A percentile compares a stretch with the other conserved stretches of the same genome.
These are phyloP conservation scores for Gryllus longicercus DNA, from an alignment of 2,888 invertebrate species.

Conservation along the genomic window DNA sequence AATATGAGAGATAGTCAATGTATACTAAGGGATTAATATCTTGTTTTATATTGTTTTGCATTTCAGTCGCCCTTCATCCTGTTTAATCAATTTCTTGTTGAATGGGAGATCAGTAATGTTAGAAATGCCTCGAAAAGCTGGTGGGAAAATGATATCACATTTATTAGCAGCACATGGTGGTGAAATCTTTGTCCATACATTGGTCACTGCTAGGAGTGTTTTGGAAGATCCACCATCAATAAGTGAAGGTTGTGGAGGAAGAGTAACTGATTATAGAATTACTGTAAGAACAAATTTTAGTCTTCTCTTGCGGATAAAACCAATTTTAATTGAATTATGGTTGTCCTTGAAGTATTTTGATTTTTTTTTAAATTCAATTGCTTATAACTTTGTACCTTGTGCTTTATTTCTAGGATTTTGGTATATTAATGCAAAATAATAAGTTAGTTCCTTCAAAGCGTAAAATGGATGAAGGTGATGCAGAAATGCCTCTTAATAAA, in stretches of 20 bases:
- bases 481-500: constrained; percentile 53
- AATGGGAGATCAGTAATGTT: constrained; percentile 89
- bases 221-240: constrained; percentile 94
- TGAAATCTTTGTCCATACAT: constrained; percentile 90
- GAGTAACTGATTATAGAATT: constrained; percentile 87
- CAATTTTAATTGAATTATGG: too few species aligned
- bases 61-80: constrained; percentile 86
- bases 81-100: constrained; percentile 94
- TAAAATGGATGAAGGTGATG: constrained; percentile 40
- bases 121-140: constrained; percentile 78
- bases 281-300: constrained; percentile 44
- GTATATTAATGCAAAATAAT: constrained; percentile 81
- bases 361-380: too few species aligned
- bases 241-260: constrained; percentile 89
- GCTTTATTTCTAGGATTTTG: constrained; percentile 63
- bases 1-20: too few species aligned
- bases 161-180: constrained; percentile 91
- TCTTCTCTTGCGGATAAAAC: too few species aligned
- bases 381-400: neutral
- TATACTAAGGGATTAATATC: too few species aligned
- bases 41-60: neutral
- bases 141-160: constrained; percentile 86
- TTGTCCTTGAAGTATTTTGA: too few species aligned
- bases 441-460: constrained; percentile 68
- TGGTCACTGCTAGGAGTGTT: constrained; percentile 78